Evolutionary conservation across 2,888 invertebrate species (phyloP), one percentile per base, ranked within the genome.

Genomic region (Teleogryllus oceanicus): DNA sequence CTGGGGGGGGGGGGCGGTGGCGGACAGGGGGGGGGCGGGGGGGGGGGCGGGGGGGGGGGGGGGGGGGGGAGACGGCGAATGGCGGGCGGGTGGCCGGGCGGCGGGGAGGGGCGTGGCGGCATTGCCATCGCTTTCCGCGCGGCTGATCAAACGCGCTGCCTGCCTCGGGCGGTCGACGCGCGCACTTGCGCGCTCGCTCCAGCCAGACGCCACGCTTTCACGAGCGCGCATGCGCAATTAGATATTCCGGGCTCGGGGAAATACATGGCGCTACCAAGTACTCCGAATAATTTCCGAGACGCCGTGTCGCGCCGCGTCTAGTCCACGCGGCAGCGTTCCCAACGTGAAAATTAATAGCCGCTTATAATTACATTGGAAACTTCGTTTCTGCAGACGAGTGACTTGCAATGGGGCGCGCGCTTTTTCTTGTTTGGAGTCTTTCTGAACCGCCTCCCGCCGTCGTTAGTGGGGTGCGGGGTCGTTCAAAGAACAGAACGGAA

Each of bases 61-160:
- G 8, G 37, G 37, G 37, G 1, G 8, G 4, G 37, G 5, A 0
- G 37, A 5, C 37, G 1, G 4, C 0, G 8, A 1, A 1, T 8
- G 37, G 8, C 5, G 37, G 37, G 37, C 5, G 1, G 5, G 37
- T 37, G 5, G 37, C 3, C 2, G 0, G 3, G 24, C 24, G 24
- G 37, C 4, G 37, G 37, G 0, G 37, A 0, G 37, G 37, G 37
- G 4, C 37, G 37, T 4, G 37, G 37, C 37, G 37, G 37, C 62
- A 62, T 11, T 62, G 62, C n/a, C 62, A 62, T 62, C 62, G 13
- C 62, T 8, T 62, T 62, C 62, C 62, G 62, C 62, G n/a, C 62
- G 3, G 62, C 62, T 12, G n/a, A 62, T 62, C 62, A 62, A 62
- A 62, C 62, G 62, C 13, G n/a, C 62, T 18, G 62, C 62, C n/a